Base-by-base conservation (phyloP, 2,888 invertebrate genomes). In the Hoplodrina ambigua region DNA sequence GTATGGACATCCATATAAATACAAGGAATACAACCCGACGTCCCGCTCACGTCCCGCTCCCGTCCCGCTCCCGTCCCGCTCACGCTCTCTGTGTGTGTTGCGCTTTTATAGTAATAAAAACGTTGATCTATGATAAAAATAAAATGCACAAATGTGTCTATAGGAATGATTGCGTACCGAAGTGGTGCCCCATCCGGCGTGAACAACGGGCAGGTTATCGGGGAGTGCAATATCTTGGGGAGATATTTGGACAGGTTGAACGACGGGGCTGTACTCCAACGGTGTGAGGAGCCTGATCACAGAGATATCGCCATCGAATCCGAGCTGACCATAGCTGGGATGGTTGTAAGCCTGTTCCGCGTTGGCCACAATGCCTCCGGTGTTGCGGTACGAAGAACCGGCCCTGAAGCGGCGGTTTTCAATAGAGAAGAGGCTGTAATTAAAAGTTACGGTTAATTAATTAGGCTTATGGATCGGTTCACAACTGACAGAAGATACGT, bases 171-270 rank as follows among this genome's bases (percentile, higher is more conserved):
- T 25, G 8, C 87, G 85, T 73, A 92, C 92, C 72, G 81, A 3
- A 58, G 84, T 87, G 0, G 80, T 56, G 0, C 93, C 93, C 93
- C 93, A 93, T 33, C 93, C 92, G 25, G 88, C 91, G 46, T 88
- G 87, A 0, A 83, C 77, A 0, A 92, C 91, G 0, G 88, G 83
- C 0, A 86, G 4, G 49, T 85, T 74, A 57, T 88, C 88, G 0
- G 90, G 90, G 0, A 91, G 37, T 0, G 0, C 0, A 0, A 61
- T 11, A 3, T 64, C 83, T 15, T 78, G 85, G 2, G 76, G 4
- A 0, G 86, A n/a, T 20, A 93, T 89, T 3, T 80, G 37, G 0
- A 55, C 82, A 13, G 68, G 86, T 69, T 87, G 85, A 0, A 92
- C 65, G 0, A 74, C 85, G 0, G 85, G 70, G 5, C 81, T 79